Base-by-base conservation (phyloP, 2,888 invertebrate species). In the Philonicus albiceps region DNA sequence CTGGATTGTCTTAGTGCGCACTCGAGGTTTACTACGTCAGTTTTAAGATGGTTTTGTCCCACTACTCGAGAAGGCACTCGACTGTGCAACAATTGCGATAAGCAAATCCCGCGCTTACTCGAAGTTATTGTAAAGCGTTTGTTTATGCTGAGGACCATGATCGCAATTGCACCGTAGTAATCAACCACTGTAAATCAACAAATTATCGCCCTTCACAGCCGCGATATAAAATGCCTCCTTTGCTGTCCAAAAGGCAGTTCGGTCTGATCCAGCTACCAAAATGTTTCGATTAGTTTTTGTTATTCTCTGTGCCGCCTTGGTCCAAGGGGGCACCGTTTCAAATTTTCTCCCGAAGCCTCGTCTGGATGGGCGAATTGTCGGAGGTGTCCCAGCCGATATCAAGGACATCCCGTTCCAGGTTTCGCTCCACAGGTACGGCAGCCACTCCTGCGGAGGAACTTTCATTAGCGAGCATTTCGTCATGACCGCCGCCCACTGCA, bases 401-500 rank as follows among this genome's bases (percentile, higher is more conserved):
- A 89, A 90, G 31, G 89, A 89, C 1, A 91, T 91, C 88, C 93
- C 93, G 8, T 93, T 92, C 87, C 93, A 93, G 90, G 91, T 93
- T 0, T 93, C 93, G 0, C 88, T 93, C 43, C 91, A 91, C 87
- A 90, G 90, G 13, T 88, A 88, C 5, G 91, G 90, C 11, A 87
- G 88, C 76, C 93, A 93, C 87, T 91, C 90, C 85, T 93, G 93
- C 85, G 93, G 93, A 19, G 93, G 92, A 4, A 91, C 92, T 0
- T 90, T 93, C 81, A 91, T 93, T 49, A 90, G 90, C 5, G 88
- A 88, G 49, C 90, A 89, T 4, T 90, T 90, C 84, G 91, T 93
- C 2, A 87, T 93, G 5, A 93, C 93, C 1, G 93, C 93, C 0
- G 93, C 93, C 86, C 91, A 93, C 86, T 93, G 93, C 86, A 90